phyloP scores from a whole-genome alignment of 2,888 invertebrate species.

The Agonopterix subpropinquella region DNA sequence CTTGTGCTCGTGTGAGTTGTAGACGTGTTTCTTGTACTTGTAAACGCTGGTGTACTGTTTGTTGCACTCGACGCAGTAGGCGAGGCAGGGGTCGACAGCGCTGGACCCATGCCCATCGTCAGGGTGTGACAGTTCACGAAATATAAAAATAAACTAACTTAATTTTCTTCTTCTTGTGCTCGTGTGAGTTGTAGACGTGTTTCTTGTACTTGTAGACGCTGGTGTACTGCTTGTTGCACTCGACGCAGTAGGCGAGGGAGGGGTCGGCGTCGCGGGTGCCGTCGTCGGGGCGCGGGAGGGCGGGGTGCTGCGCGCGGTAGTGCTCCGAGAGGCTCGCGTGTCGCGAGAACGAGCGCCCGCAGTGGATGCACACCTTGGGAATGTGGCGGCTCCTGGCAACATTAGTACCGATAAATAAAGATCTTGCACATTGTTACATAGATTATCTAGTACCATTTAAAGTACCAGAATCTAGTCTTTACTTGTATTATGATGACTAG shows the following conservation, averaged over 20 bases:
- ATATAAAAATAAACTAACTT: too few species aligned
- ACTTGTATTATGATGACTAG: too few species aligned
- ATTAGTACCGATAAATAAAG: too few species aligned
- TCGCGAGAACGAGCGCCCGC: constrained; percentile 10
- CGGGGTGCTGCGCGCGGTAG: constrained; percentile 20
- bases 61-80: constrained; percentile 56
- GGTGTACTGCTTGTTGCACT: constrained; percentile 44
- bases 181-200: constrained; percentile 35
- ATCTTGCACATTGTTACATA: too few species aligned
- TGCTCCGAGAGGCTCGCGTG: constrained; percentile 9
- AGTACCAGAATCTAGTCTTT: too few species aligned
- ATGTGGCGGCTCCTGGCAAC: constrained; percentile 30
- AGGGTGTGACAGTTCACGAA: constrained; percentile 12
- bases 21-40: constrained; percentile 39
- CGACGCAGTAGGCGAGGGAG: constrained; percentile 43
- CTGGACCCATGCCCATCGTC: not conserved
- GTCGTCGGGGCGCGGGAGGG: constrained; percentile 14
- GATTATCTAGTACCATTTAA: too few species aligned
- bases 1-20: constrained; percentile 29
- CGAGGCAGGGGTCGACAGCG: constrained; percentile 13
- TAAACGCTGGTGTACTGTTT: constrained; percentile 32
- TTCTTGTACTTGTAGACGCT: constrained; percentile 33
- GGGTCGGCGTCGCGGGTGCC: constrained; percentile 1
- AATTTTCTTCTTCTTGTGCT: constrained; percentile 17
- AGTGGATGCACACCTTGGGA: constrained; percentile 26